A percentile compares a stretch with the other conserved stretches of the same genome.
phyloP scores from a whole-genome alignment of 2,113 vertebrate genomes.

The Thamnophis sirtalis region DNA sequence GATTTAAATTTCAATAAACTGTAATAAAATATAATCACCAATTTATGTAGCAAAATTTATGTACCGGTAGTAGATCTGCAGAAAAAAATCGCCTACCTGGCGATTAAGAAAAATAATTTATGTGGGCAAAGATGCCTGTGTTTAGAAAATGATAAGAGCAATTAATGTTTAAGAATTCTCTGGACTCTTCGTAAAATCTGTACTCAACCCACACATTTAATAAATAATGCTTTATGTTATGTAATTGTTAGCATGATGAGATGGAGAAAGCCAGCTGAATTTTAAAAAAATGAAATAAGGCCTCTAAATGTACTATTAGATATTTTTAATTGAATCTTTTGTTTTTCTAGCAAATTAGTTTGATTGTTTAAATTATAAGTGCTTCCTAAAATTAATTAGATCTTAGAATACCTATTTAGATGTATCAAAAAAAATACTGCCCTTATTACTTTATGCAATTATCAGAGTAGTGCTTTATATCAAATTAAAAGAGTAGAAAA shows the following conservation, averaged over 20 bases:
- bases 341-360: conserved; percentile 22
- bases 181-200: conserved; percentile 32
- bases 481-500: conserved; percentile 14
- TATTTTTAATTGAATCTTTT: conserved; percentile 31
- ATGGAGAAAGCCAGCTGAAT: conserved; percentile 4
- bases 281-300: conserved; percentile 26
- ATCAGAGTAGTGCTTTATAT: neutral
- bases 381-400: conserved; percentile 1
- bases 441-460: conserved; percentile 1
- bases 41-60: conserved; percentile 44
- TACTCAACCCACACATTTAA: conserved; percentile 16
- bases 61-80: conserved; percentile 6
- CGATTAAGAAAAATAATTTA: conserved; percentile 11
- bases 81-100: conserved; percentile 31
- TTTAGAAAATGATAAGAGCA: conserved; percentile 48
- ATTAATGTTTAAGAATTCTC: conserved; percentile 43
- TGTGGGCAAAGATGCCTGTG: conserved; percentile 17
- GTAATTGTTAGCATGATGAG: conserved; percentile 34
- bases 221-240: conserved; percentile 17
- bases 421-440: neutral
- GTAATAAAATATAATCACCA: conserved; percentile 7
- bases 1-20: neutral
- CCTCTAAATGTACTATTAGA: conserved; percentile 13
- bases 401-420: neutral
- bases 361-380: conserved; percentile 26